A percentile compares a stretch with the other conserved stretches of the same genome.
These are phyloP conservation scores for Sterna hirundo DNA, from an alignment of 2,113 vertebrate genomes.

Conservation along the genomic window DNA sequence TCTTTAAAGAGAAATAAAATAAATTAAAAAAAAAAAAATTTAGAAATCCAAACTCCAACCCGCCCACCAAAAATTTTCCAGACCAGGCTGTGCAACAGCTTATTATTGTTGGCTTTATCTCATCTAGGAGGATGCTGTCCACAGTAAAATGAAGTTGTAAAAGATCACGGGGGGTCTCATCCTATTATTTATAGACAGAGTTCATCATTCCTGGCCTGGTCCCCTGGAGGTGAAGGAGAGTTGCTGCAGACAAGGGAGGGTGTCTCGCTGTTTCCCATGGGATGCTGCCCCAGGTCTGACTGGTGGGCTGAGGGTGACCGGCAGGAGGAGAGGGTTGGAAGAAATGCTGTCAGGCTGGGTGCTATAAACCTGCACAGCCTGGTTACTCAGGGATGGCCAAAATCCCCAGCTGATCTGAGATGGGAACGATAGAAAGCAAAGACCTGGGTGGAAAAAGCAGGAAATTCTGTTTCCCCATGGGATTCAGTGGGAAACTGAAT, in stretches of 20 bases:
- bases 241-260: background rate
- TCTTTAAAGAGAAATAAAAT: background rate
- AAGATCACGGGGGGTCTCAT: background rate
- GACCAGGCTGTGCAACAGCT: background rate
- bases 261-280: accelerated
- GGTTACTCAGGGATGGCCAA: accelerated
- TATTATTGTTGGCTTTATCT: background rate
- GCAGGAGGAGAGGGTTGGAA: background rate
- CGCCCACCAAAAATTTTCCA: background rate
- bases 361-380: background rate
- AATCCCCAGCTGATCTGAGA: background rate
- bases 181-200: background rate
- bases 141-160: background rate
- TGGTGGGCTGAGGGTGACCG: background rate
- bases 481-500: background rate
- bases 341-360: background rate
- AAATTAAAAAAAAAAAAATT: background rate
- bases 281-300: background rate
- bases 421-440: background rate
- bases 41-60: background rate
- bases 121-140: background rate
- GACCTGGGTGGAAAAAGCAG: background rate
- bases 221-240: background rate
- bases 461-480: background rate
- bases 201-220: background rate